Base-by-base conservation (phyloP, 2,888 invertebrate species). In the Pasiphila rectangulata region DNA sequence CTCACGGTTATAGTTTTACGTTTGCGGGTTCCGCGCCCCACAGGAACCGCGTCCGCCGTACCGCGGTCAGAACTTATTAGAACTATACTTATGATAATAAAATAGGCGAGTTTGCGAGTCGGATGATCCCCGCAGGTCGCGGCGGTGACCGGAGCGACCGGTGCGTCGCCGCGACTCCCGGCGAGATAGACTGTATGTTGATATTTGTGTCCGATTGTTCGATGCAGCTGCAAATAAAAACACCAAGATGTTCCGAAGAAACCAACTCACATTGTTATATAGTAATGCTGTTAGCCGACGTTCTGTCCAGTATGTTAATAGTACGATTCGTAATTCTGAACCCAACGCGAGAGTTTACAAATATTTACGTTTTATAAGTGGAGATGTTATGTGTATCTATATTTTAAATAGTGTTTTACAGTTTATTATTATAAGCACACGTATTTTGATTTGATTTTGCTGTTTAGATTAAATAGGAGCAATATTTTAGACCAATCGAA, bases 1-100 rank as follows among this genome's bases (percentile, higher is more conserved):
- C 72, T 78, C 83, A 72, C 75, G 85, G 83, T 88, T 88, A 88
- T 88, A 88, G 88, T 87, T 88, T 84, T 86, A 87, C 84, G 85
- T 85, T 86, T 61, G 69, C 72, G 85, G 82, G 87, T 83, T 79
- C 70, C 76, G 82, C 83, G 79, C 74, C 69, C 71, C 75, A n/a
- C 76, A 73, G 75, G 79, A 71, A 70, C 69, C 70, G 73, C 75
- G 81, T 76, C 76, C 79, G 80, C 74, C 71, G 69, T 69, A 72
- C 70, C 70, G 74, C 75, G 81, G 74, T 78, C 77, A 65, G 80
- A 80, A 86, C 86, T 82, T 83, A 75, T 80, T 86, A 87, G 87
- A 85, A 83, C 79, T 81, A 79, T 79, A 85, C 82, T 86, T 87
- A 85, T 86, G 80, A 88, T 85, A 85, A 85, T 86, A 83, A 83